Conservation (phyloP, 2,797 vertebrate species). For the Propithecus deckenii region DNA sequence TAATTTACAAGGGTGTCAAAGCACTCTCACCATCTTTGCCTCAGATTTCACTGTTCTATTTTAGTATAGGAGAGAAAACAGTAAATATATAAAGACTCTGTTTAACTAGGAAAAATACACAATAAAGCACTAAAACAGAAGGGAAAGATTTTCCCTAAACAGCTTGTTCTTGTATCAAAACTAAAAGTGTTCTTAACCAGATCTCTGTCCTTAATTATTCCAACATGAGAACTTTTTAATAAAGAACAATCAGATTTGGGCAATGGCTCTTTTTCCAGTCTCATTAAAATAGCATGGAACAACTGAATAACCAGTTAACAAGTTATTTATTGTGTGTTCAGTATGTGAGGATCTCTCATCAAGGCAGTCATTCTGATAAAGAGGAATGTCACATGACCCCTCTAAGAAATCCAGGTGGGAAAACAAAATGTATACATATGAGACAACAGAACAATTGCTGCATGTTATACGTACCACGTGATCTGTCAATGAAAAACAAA, state of each 20-base stretch:
- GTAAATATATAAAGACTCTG: background rate
- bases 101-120: background rate
- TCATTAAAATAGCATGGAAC: background rate
- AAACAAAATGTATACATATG: background rate
- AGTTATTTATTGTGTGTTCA: too few species aligned
- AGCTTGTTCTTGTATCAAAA: background rate
- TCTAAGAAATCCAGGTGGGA: background rate
- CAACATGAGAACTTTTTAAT: background rate
- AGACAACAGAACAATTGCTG: background rate
- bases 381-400: background rate
- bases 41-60: conserved; percentile 24
- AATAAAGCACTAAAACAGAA: background rate
- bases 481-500: background rate
- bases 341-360: background rate
- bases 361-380: background rate
- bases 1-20: background rate
- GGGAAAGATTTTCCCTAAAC: background rate
- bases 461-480: background rate
- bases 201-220: background rate
- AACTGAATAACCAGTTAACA: background rate
- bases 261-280: background rate
- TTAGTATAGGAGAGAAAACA: background rate
- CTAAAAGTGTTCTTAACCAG: background rate
- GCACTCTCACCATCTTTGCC: background rate
- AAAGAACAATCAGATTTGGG: background rate